Conservation (phyloP, 2,888 invertebrate species). For the Bombylius major region DNA sequence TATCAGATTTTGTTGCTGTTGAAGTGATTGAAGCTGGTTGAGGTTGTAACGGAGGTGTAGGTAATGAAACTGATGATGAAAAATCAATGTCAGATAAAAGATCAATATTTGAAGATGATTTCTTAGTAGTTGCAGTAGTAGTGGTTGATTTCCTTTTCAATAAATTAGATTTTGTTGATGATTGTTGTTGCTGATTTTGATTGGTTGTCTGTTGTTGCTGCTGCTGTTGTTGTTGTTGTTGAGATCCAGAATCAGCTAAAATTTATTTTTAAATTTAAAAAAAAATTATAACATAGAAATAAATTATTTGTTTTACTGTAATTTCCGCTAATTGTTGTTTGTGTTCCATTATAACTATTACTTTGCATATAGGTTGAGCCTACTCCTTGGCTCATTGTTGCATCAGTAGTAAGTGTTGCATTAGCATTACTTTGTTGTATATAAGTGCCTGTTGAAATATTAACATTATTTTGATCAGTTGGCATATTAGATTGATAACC, state of each 20-base stretch:
- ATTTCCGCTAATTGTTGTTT: slow-evolving; percentile 28
- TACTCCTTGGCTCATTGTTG: too few species aligned
- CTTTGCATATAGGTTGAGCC: slow-evolving; percentile 31
- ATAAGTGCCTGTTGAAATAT: background rate
- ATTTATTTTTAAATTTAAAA: background rate
- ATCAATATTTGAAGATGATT: slow-evolving; percentile 46
- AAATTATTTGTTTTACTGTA: slow-evolving; percentile 1
- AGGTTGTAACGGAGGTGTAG: slow-evolving; percentile 28
- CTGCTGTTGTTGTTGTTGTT: slow-evolving; percentile 1
- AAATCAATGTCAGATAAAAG: slow-evolving; percentile 66
- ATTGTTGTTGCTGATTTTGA: slow-evolving; percentile 6
- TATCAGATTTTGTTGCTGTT: background rate
- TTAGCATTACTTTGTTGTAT: too few species aligned
- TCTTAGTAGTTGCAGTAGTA: slow-evolving; percentile 11
- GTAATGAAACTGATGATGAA: slow-evolving; percentile 28
- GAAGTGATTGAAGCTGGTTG: background rate
- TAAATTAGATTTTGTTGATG: slow-evolving; percentile 3
- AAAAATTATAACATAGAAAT: background rate
- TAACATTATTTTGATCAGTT: background rate
- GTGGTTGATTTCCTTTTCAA: background rate
- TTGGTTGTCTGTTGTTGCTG: background rate
- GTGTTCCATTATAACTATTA: slow-evolving; percentile 26
- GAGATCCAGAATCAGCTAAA: background rate
- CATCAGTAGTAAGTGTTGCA: too few species aligned
- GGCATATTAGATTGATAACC: slow-evolving; percentile 24